Evolutionary conservation across 2,113 vertebrate species (phyloP), one percentile per base, ranked within the genome.

Genomic region (Xiphias gladius): DNA sequence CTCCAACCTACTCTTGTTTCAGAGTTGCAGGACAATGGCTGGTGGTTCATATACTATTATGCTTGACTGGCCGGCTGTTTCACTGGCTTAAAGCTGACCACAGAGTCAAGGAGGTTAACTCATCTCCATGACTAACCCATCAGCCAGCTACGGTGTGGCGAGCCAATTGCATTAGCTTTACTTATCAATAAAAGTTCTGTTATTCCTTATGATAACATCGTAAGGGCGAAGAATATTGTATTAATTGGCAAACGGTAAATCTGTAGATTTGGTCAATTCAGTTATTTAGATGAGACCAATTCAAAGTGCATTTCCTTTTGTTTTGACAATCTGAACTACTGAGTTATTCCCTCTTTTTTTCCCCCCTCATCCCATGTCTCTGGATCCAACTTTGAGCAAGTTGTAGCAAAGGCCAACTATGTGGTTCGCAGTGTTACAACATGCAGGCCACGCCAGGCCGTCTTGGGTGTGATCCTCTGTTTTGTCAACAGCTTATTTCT

Each of bases 361-460:
- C 6, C n/a, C n/a, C n/a, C n/a, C 52, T 82, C 35, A 70, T 66
- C 43, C 62, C 64, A 64, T 4, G 4, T 80, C 64, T 88, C 46
- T 1, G 81, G 58, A 89, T 88, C 80, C 59, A 73, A 74, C 57
- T 68, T 39, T 39, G 85, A 87, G 85, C 94, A 87, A 94, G 94
- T 95, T 74, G 57, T 37, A 86, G 93, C 95, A 94, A 52, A 93
- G 90, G 77, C 78, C 88, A 94, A 92, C 87, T 95, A 94, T 95
- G 93, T 77, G 81, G 72, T 71, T 80, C 65, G 87, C 28, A 69
- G 83, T 94, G 94, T 95, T 93, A 87, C 82, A 72, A 94, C 95
- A 93, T 66, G 94, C 83, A 72, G 73, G 58, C 85, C 78, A 78
- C 67, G 74, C 75, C 87, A 64, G 83, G 81, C 86, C 71, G 83